These are phyloP conservation scores for Craterocephalus amniculus DNA, from an alignment of 2,797 vertebrate genomes.

Conservation along the genomic window DNA sequence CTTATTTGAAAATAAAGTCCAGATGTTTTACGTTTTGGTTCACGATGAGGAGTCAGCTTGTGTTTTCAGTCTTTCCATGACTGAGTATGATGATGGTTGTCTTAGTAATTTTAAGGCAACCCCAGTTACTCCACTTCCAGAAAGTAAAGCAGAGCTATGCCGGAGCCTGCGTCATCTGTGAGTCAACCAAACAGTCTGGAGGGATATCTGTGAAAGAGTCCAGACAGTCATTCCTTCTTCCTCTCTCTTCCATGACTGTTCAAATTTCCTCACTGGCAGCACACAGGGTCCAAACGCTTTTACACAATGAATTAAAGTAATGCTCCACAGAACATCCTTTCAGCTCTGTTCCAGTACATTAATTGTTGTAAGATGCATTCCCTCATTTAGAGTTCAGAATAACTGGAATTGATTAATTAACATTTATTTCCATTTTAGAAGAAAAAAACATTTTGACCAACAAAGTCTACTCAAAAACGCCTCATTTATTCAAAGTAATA, in stretches of 20 bases:
- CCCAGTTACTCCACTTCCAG: conserved; percentile 64
- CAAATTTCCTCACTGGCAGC: conserved; percentile 54
- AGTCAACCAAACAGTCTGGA: conserved; percentile 75
- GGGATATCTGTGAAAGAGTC: conserved; percentile 74
- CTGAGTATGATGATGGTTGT: conserved; percentile 56
- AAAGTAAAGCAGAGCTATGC: conserved; percentile 72
- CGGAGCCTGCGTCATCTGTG: conserved; percentile 76
- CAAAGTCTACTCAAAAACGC: neutral
- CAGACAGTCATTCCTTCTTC: conserved; percentile 71
- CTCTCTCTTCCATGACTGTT: conserved; percentile 64
- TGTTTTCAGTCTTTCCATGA: conserved; percentile 79
- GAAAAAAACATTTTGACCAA: neutral
- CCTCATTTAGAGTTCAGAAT: neutral
- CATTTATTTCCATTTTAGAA: neutral
- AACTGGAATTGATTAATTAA: conserved; percentile 24
- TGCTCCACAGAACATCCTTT: conserved; percentile 32
- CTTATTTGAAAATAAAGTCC: conserved; percentile 68
- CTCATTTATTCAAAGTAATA: neutral
- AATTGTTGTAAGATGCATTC: conserved; percentile 4
- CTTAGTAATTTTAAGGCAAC: conserved; percentile 74
- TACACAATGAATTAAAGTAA: conserved; percentile 22
- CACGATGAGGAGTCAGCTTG: conserved; percentile 45
- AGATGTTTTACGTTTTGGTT: conserved; percentile 72
- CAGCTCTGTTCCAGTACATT: conserved; percentile 5
- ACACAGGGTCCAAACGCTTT: conserved; percentile 44